Conservation (phyloP, 2,113 vertebrate species). For the Columba janthina region DNA sequence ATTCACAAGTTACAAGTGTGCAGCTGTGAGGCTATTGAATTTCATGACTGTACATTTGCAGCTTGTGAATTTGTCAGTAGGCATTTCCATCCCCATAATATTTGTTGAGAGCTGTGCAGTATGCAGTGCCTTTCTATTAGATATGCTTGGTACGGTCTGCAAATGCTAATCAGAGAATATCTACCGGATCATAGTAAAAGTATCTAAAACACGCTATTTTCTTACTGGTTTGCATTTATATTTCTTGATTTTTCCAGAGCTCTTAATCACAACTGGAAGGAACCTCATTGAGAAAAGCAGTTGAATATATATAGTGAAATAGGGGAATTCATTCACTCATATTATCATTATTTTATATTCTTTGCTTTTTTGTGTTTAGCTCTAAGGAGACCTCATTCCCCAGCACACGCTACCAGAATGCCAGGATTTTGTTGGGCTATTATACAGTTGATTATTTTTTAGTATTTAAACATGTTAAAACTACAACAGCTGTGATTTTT, state of each 20-base stretch:
- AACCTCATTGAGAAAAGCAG: neutral
- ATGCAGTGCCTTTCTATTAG: neutral
- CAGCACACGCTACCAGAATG: neutral
- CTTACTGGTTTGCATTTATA: neutral
- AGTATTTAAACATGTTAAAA: neutral
- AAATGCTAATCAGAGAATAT: neutral
- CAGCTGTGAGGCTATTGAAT: slow-evolving; percentile 50
- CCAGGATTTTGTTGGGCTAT: neutral
- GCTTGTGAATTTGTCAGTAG: slow-evolving; percentile 40
- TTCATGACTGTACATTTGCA: slow-evolving; percentile 18
- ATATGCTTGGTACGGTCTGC: neutral
- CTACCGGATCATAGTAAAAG: neutral
- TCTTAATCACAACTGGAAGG: neutral
- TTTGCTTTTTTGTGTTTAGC: neutral
- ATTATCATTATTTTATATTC: neutral
- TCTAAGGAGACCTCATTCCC: neutral
- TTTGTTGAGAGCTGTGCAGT: neutral
- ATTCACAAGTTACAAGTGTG: slow-evolving; percentile 36
- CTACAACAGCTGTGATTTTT: neutral
- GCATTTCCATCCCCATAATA: neutral
- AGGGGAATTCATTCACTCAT: neutral
- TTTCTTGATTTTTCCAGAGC: neutral
- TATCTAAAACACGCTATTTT: rapidly evolving
- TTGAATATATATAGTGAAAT: neutral
- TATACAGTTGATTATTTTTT: neutral